Conservation (phyloP, 53 echinoderm and acorn worm species). For the Holothuria scabra region DNA sequence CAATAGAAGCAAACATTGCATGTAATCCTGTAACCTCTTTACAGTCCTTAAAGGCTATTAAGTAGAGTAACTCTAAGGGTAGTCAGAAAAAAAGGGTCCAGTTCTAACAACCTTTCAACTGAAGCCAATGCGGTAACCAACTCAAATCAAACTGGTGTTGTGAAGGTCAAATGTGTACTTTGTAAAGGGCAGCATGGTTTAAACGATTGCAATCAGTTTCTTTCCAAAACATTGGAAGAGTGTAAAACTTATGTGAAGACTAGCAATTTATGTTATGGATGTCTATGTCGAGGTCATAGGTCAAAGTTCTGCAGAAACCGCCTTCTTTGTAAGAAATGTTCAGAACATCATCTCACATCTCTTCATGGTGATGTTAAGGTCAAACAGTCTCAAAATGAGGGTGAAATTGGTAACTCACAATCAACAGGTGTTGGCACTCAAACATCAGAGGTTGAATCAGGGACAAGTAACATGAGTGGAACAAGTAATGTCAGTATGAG, state of each 20-base stretch:
- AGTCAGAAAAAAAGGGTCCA: no score
- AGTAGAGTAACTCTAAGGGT: neutral
- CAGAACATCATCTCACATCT: neutral
- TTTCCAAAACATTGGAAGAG: slow-evolving; percentile 4
- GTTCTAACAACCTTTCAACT: slow-evolving; percentile 14
- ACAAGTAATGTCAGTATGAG: no score
- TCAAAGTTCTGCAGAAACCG: slow-evolving; percentile 14
- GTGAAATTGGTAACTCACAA: neutral
- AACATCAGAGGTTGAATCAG: no score
- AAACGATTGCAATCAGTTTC: neutral
- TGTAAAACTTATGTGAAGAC: slow-evolving; percentile 6
- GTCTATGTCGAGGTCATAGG: slow-evolving; percentile 16
- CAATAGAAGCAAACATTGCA: slow-evolving; percentile 18
- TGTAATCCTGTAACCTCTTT: slow-evolving; percentile 7
- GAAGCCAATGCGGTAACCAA: neutral
- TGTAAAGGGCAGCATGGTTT: neutral
- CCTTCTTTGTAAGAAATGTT: no score
- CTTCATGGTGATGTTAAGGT: neutral
- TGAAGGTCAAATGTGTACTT: neutral
- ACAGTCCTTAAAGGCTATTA: slow-evolving; percentile 2
- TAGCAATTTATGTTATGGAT: slow-evolving; percentile 14
- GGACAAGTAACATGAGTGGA: no score
- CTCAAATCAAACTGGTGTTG: no score
- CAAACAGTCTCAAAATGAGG: neutral
- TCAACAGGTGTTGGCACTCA: neutral